Base-by-base conservation (phyloP, 2,797 vertebrate genomes). In the Micrastur ruficollis region DNA sequence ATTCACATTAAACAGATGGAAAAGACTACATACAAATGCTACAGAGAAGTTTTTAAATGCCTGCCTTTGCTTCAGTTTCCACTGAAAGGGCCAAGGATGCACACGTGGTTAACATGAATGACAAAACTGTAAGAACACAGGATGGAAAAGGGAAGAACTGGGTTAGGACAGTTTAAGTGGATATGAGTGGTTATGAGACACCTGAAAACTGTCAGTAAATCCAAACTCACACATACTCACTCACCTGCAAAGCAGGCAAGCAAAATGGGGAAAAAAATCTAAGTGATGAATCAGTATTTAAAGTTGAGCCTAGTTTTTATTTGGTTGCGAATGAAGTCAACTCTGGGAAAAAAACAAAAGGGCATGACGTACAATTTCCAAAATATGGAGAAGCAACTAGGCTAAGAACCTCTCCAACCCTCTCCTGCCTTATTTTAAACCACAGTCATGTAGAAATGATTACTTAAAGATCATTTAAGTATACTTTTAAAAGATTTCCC, bases 51-150 rank as follows among this genome's bases (percentile, higher is more conserved):
- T 71, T 70, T 59, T 17, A 21, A 46, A 32, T 29, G 46, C 21
- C 8, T 59, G 50, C 44, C 16, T 87, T 75, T 86, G 58, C 50
- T 58, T 71, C 65, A 59, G 46, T 40, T 65, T 58, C 31, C 19
- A 23, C 58, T 27, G 46, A 52, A 71, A 59, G 38, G 26, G 44
- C 50, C 58, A 70, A 34, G 44, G 50, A 46, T 7, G 36, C n/a
- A 46, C 14, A 21, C 0, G 1, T 52, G 25, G n/a, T 46, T 62
- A 74, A 56, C 2, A 0, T 18, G 67, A 47, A 47, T 14, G 12
- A 56, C 42, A 65, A 58, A 40, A 21, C 12, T 2, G 1, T 44
- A 50, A 56, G 50, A 34, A 70, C 14, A 71, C 44, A 31, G 76
- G 21, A n/a, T 47, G 38, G 52, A 58, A 71, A 76, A 55, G 31